A percentile compares a stretch with the other conserved stretches of the same genome.
Conservation (phyloP, 2,113 vertebrate genomes). For the Nesogale talazaci region DNA sequence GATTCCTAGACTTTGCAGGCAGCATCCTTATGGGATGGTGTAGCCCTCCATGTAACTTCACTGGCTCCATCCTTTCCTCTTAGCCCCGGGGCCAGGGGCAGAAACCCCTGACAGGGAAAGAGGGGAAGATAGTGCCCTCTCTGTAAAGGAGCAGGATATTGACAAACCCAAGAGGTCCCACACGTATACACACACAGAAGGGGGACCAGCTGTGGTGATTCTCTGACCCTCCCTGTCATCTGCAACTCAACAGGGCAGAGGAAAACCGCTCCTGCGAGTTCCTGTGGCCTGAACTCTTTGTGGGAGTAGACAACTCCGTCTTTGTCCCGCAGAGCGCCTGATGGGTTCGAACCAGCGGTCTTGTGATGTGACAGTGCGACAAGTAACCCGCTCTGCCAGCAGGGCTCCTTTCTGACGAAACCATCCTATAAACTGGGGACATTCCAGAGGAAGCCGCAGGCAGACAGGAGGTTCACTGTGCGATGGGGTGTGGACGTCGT, state of each 20-base stretch:
- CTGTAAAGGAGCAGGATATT: neutral
- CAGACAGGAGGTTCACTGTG: neutral
- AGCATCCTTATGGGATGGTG: neutral
- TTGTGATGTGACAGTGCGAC: too few species aligned
- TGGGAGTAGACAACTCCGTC: too few species aligned
- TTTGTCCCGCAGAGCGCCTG: too few species aligned
- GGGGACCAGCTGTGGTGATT: neutral
- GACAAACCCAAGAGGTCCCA: conserved; percentile 47
- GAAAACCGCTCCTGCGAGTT: too few species aligned
- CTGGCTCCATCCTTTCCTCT: conserved; percentile 13
- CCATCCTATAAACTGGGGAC: neutral
- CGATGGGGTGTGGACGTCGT: neutral
- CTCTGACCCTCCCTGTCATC: too few species aligned
- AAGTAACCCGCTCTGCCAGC: too few species aligned
- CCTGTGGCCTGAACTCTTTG: too few species aligned
- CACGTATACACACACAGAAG: neutral
- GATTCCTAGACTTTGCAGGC: conserved; percentile 5
- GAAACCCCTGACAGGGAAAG: conserved; percentile 20
- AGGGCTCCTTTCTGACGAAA: neutral
- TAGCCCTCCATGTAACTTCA: conserved; percentile 32
- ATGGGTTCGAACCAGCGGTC: too few species aligned
- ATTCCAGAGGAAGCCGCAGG: neutral
- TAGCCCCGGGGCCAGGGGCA: conserved; percentile 29
- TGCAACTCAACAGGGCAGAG: too few species aligned
- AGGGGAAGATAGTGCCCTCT: neutral